Evolutionary conservation across 2,113 vertebrate genomes (phyloP), one percentile per base, ranked within the genome.

Genomic region (Pao palembangensis): DNA sequence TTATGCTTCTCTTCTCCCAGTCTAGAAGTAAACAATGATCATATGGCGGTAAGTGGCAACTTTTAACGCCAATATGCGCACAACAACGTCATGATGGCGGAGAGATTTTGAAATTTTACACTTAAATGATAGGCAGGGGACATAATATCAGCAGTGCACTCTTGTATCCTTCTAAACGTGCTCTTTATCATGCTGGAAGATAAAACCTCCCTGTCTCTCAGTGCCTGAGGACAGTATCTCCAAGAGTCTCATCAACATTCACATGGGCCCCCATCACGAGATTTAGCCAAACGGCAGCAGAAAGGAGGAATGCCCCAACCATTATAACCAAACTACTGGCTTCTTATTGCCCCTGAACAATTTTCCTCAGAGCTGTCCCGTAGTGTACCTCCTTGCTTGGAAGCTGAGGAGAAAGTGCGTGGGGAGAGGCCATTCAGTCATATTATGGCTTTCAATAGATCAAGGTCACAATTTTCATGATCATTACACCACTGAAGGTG

Each of bases 381-480:
- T 76, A 70, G 80, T 71, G 71, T 51, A 65, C 74, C 78, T 74
- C 73, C 14, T 46, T 69, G 73, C 80, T 61, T 43, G 10, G 28
- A 67, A 73, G 77, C 47, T 15, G 25, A 53, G 47, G 67, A 70
- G 79, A 74, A 84, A 87, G 77, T 82, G 51, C 61, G 81, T 85
- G 79, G 85, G 86, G 84, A 85, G 87, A 81, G 73, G 78, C 72
- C 85, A 71, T 81, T 76, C 82, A 77, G 74, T 87, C 87, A 87
- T 86, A 84, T 89, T 88, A 89, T 81, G 75, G 85, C 86, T 88
- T 82, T 81, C 83, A 82, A 87, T 88, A 89, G 88, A 88, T 90
- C 87, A 90, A 90, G 88, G 87, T 89, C 87, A 88, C 86, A 85
- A 80, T 88, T 88, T 89, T 86, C 85, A 87, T 86, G 87, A 88